These are phyloP conservation scores for Puffinus mauretanicus DNA, from an alignment of 2,113 vertebrate genomes.

Conservation along the genomic window DNA sequence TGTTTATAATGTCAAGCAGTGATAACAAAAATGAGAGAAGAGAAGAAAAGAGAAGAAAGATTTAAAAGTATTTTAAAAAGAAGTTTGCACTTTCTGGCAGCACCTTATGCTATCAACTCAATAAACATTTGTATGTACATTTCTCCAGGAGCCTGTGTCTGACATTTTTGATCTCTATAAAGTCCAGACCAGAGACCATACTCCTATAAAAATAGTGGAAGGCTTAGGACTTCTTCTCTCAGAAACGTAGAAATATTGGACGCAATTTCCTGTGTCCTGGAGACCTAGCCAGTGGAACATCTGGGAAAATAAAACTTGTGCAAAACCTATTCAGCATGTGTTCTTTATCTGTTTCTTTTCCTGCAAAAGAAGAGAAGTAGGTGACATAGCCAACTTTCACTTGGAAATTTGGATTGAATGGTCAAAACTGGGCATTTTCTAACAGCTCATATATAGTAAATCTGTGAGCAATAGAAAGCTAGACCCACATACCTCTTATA, in stretches of 20 bases:
- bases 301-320: background rate
- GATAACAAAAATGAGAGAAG: background rate
- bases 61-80: background rate
- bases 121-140: background rate
- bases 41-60: background rate
- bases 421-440: background rate
- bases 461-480: background rate
- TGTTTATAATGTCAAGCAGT: background rate
- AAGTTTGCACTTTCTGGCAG: background rate
- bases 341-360: background rate
- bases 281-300: background rate
- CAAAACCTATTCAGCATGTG: fast-evolving
- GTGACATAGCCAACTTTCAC: background rate
- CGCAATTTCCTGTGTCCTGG: background rate
- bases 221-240: background rate
- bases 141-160: background rate
- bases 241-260: background rate
- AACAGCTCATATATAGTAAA: background rate
- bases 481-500: background rate
- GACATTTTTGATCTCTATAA: background rate
- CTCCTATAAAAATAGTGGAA: background rate
- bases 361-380: background rate
- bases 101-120: background rate
- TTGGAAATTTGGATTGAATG: background rate
- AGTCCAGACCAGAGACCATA: background rate